Conservation (phyloP, 1,140 invertebrate species). For the Drosophila santomea region DNA sequence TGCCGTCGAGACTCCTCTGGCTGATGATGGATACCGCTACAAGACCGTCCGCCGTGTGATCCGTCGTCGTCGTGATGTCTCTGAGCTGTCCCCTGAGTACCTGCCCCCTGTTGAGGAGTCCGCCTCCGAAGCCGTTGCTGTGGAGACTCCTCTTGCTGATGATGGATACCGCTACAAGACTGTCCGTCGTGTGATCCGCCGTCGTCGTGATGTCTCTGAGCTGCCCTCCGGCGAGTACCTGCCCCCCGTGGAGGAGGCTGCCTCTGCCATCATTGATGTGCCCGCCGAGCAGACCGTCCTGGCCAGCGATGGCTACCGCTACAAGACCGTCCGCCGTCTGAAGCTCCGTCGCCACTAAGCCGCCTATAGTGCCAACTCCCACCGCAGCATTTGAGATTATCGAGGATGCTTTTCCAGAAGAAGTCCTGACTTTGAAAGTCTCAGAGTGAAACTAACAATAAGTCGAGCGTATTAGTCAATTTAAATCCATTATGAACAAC, state of each 20-base stretch:
- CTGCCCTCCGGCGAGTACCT: constrained; percentile 63
- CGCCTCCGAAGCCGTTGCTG: constrained; percentile 1
- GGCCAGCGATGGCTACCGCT: constrained; percentile 77
- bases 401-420: constrained; percentile 44
- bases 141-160: constrained; percentile 47
- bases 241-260: constrained; percentile 59
- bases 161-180: constrained; percentile 79
- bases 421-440: constrained; percentile 27
- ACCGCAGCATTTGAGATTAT: constrained; percentile 56
- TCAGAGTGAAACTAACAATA: constrained; percentile 62
- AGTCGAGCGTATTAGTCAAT: constrained; percentile 75
- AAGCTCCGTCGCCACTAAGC: constrained; percentile 73
- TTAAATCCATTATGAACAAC: constrained; percentile 67
- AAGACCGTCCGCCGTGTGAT: constrained; percentile 71
- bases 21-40: constrained; percentile 73
- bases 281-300: constrained; percentile 65
- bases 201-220: constrained; percentile 70
- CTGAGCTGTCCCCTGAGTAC: constrained; percentile 41
- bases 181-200: constrained; percentile 60
- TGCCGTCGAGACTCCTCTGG: constrained; percentile 38
- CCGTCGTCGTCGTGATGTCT: constrained; percentile 70
- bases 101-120: too few relatives aligned
- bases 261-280: constrained; percentile 66
- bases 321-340: constrained; percentile 79
- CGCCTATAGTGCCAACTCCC: constrained; percentile 7